Conservation (phyloP, 2,888 invertebrate genomes). For the Lucinisca nassula region DNA sequence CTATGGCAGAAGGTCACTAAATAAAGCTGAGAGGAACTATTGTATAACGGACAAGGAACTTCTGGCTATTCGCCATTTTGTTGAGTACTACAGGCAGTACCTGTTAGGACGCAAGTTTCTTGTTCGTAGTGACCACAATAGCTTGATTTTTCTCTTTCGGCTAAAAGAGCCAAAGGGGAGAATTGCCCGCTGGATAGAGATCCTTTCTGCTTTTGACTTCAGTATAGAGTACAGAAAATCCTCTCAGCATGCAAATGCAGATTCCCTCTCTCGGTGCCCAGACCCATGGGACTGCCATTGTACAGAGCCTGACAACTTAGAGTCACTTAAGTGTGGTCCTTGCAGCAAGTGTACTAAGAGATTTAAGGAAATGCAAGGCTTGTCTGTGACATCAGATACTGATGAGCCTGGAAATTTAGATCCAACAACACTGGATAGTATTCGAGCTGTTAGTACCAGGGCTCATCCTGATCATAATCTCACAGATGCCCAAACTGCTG, state of each 20-base stretch:
- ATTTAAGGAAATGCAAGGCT: too few relatives aligned
- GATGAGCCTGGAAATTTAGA: too few relatives aligned
- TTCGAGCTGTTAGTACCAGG: too few relatives aligned
- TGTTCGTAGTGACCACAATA: slow-evolving; percentile 65
- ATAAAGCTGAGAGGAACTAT: slow-evolving; percentile 53
- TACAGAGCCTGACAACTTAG: too few relatives aligned
- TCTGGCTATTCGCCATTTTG: slow-evolving; percentile 63
- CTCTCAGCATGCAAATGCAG: slow-evolving; percentile 39
- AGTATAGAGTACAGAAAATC: slow-evolving; percentile 49
- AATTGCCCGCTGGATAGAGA: slow-evolving; percentile 52
- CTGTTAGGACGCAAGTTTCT: slow-evolving; percentile 59
- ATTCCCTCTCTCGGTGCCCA: slow-evolving; percentile 37
- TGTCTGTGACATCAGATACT: too few relatives aligned
- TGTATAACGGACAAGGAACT: slow-evolving; percentile 63
- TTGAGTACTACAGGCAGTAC: slow-evolving; percentile 68
- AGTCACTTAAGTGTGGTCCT: too few relatives aligned
- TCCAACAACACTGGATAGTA: too few relatives aligned
- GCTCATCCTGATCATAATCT: too few relatives aligned
- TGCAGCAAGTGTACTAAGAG: too few relatives aligned
- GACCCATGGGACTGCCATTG: too few relatives aligned
- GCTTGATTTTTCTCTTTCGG: slow-evolving; percentile 53
- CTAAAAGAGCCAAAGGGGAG: slow-evolving; percentile 61
- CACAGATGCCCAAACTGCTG: too few relatives aligned
- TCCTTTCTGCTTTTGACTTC: slow-evolving; percentile 55
- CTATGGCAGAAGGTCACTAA: slow-evolving; percentile 55